Base-by-base conservation (phyloP, 2,113 vertebrate genomes). In the Scortum barcoo region DNA sequence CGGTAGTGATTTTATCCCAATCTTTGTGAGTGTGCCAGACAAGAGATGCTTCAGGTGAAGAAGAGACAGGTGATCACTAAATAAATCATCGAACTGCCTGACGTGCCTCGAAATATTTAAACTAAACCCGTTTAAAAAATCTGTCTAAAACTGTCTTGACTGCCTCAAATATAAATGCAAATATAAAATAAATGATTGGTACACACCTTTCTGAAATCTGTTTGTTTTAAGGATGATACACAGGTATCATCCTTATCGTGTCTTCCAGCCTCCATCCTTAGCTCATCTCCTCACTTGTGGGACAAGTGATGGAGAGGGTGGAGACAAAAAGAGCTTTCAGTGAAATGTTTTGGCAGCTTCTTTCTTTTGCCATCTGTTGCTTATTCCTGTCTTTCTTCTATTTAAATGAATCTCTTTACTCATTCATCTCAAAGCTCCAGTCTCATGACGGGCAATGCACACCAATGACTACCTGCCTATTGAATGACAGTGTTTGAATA, bases 331-430 rank as follows among this genome's bases (percentile, higher is more conserved):
- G 60, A 63, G 67, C 42, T 62, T 62, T 50, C 42, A 42, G n/a
- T 48, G 50, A 74, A 78, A 80, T 36, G 72, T 70, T 80, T 33
- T 77, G 76, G 63, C 82, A 85, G 60, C 66, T 53, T 86, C 70
- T 88, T 73, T 84, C 63, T 80, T 68, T 80, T 57, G 48, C 85
- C 86, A 87, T 88, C 88, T 86, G 77, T 76, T 83, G 81, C 78
- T 67, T 57, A 60, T 63, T 91, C 70, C 56, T 6, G 22, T 72
- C 72, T 65, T 66, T 84, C 19, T 70, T 58, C 62, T 44, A 7
- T 82, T 61, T 61, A 13, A 76, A 78, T 86, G 69, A 30, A 80
- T 85, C 82, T 74, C 48, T 36, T 67, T 71, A 60, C 63, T 81
- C 87, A 72, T 89, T 89, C 77, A 82, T 76, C 82, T 79, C 20